These are phyloP conservation scores for Zaprionus vittiger DNA, from an alignment of 1,140 invertebrate genomes.

Conservation along the genomic window DNA sequence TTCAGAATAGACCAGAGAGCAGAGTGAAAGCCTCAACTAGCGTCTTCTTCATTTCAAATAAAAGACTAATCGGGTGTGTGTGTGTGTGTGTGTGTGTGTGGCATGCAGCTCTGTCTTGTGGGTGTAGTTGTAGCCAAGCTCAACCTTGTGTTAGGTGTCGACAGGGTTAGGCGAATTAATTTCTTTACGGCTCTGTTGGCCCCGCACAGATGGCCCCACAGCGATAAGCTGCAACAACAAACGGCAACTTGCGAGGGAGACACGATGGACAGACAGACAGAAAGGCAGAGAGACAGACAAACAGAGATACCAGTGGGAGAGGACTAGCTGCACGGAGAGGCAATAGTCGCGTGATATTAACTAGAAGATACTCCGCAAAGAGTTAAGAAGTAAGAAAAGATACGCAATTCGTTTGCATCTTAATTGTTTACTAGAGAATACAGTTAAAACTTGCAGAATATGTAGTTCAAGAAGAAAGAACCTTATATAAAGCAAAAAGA, in stretches of 20 bases:
- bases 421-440: not conserved
- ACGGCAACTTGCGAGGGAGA: slow-evolving; percentile 6
- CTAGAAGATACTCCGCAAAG: not conserved
- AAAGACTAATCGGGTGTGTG: slow-evolving; percentile 22
- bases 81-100: slow-evolving; percentile 15
- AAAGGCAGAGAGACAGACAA: not conserved
- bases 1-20: not conserved
- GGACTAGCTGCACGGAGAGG: not conserved
- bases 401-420: not conserved
- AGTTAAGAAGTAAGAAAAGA: not conserved
- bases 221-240: slow-evolving; percentile 52
- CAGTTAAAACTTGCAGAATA: not conserved
- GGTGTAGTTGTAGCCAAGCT: slow-evolving; percentile 17
- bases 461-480: not conserved
- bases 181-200: slow-evolving; percentile 67
- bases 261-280: slow-evolving; percentile 1
- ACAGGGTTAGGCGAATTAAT: slow-evolving; percentile 81
- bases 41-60: slow-evolving; percentile 34
- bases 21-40: slow-evolving; percentile 46
- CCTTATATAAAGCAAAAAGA: not conserved
- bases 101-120: not conserved
- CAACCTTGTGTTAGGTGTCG: slow-evolving; percentile 70
- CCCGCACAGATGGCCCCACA: slow-evolving; percentile 60
- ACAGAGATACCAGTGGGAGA: not conserved
- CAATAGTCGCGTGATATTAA: not conserved